These are phyloP conservation scores for Sarcophaga bullata DNA, from an alignment of 1,140 invertebrate species.

Conservation along the genomic window DNA sequence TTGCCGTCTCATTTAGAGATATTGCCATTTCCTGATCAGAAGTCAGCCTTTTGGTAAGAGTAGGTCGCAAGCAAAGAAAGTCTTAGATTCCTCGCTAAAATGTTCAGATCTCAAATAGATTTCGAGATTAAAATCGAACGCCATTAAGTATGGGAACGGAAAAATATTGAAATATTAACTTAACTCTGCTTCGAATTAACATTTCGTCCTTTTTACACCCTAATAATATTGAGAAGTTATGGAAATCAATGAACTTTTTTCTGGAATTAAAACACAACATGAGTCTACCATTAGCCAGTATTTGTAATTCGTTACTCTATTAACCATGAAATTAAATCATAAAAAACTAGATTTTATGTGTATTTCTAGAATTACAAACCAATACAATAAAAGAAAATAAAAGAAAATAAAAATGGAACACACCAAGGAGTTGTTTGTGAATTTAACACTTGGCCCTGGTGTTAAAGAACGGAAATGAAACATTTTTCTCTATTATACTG, in stretches of 20 bases:
- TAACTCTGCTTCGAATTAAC: no score
- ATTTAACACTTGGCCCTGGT: conserved; percentile 10
- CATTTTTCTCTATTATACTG: conserved; percentile 15
- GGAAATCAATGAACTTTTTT: not conserved
- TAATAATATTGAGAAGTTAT: no score
- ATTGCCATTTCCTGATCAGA: no score
- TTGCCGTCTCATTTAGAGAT: no score
- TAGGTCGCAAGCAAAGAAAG: no score
- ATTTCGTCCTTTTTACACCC: no score
- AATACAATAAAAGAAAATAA: not conserved
- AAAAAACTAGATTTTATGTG: not conserved
- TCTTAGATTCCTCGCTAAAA: no score
- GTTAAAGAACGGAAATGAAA: conserved; percentile 16
- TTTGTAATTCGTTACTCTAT: not conserved
- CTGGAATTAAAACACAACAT: not conserved
- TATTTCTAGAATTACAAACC: not conserved
- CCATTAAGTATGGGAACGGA: no score
- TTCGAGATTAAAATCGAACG: no score
- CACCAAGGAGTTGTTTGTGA: not conserved
- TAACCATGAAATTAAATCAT: conserved; percentile 9
- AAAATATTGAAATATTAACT: no score
- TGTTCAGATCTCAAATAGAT: no score
- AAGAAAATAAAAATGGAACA: not conserved
- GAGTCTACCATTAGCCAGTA: not conserved
- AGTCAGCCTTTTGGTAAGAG: no score